Percentiles rank a stretch among this genome's conserved stretches.
phyloP scores from a whole-genome alignment of 2,797 vertebrate genomes.

The Craterocephalus amniculus region DNA sequence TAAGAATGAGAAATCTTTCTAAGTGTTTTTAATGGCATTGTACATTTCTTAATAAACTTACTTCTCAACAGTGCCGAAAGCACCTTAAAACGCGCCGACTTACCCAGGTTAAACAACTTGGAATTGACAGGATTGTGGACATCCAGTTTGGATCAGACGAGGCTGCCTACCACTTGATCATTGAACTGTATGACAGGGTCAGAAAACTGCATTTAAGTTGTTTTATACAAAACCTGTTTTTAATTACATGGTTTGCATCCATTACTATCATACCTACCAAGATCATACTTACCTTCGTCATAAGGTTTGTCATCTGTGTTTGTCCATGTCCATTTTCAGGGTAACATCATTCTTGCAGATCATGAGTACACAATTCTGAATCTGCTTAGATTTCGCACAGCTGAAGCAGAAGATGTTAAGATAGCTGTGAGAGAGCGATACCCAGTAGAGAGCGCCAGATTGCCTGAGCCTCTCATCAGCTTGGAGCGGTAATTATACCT shows the following conservation, averaged over 20 bases:
- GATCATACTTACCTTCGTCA: not conserved
- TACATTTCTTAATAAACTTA: not conserved
- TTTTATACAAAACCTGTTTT: not conserved
- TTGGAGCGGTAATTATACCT: conserved; percentile 84
- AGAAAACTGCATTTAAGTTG: conserved; percentile 49
- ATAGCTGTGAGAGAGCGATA: conserved; percentile 95
- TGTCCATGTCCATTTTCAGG: conserved; percentile 77
- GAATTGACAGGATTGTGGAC: conserved; percentile 94
- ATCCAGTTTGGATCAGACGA: conserved; percentile 96
- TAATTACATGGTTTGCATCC: not conserved
- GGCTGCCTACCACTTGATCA: conserved; percentile 94
- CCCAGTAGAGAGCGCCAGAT: conserved; percentile 88
- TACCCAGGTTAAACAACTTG: conserved; percentile 90
- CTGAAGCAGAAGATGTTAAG: conserved; percentile 91
- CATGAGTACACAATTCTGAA: conserved; percentile 93
- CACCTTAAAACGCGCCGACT: conserved; percentile 91
- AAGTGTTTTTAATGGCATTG: not conserved
- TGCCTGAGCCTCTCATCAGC: conserved; percentile 84
- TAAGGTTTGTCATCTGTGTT: not conserved
- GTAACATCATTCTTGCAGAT: conserved; percentile 94
- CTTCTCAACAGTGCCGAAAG: conserved; percentile 89
- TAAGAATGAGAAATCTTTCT: not conserved
- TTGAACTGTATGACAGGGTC: conserved; percentile 97
- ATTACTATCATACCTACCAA: not conserved
- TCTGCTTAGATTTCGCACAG: conserved; percentile 93